Base-by-base conservation (phyloP, 1,140 invertebrate genomes). In the Macrosteles quadrilineatus region DNA sequence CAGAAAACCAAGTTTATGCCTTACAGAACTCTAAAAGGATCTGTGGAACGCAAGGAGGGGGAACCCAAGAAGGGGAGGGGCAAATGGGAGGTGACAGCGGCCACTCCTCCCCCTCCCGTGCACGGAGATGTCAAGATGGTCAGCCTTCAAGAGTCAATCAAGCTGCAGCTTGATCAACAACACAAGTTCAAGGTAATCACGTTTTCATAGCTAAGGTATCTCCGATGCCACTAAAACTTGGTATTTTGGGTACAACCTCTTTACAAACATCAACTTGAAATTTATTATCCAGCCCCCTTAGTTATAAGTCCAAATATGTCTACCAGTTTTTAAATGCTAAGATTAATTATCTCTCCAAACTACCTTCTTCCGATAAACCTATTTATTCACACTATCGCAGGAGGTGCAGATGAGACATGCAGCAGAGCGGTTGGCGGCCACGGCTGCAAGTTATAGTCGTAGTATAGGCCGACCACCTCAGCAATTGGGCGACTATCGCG, bases 51-150 rank as follows among this genome's bases (percentile, higher is more conserved):
- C 78, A 82, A 50, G 85, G 64, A 55, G 17, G 53, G 31, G 32
- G 53, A 43, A 36, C 4, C 23, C 12, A 69, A 25, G 3, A 87
- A 86, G 69, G 83, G 82, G 55, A 72, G 83, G 59, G 86, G 86
- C 77, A 74, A 87, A 75, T 90, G 88, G 87, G 89, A 90, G 79
- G 78, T 87, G 2, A 90, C 88, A 1, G 86, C 89, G 40, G 89
- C 89, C 17, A 90, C 89, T n/a, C 89, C 83, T 47, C 83, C 83
- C 23, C 67, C 72, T 11, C 80, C 78, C 69, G 73, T 86, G 62
- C 83, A 87, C 75, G 84, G 82, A 68, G 81, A 85, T 67, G 80
- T 80, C 3, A 85, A 87, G 79, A 68, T 81, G 31, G 77, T 89
- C 63, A 81, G 75, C 67, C 76, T 89, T 45, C 81, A 83, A 72